phyloP scores from a whole-genome alignment of 2,888 invertebrate species.

The Acanthoscelides obtectus region DNA sequence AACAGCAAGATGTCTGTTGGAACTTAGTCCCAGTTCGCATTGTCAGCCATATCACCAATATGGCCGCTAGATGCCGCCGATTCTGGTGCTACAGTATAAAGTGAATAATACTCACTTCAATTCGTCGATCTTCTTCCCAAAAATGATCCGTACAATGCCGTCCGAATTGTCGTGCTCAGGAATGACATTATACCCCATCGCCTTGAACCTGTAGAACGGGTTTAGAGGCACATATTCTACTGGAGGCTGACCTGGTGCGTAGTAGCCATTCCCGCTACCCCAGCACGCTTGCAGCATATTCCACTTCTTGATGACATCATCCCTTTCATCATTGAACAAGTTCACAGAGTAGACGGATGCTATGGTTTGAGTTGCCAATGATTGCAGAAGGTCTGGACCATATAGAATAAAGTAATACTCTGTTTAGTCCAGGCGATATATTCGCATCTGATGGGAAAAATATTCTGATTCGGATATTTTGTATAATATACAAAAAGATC shows the following conservation, averaged over 20 bases:
- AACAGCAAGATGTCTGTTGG: too few relatives aligned
- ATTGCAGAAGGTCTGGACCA: conserved; percentile 25
- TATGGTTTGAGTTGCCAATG: conserved; percentile 40
- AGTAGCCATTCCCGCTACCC: conserved; percentile 82
- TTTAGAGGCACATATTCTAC: conserved; percentile 85
- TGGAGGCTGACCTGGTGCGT: conserved; percentile 69
- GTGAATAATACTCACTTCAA: conserved; percentile 56
- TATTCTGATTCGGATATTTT: too few relatives aligned
- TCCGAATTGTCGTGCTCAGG: conserved; percentile 86
- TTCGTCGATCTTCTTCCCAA: conserved; percentile 78
- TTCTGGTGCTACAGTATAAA: too few relatives aligned
- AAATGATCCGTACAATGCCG: conserved; percentile 80
- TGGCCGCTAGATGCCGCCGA: too few relatives aligned
- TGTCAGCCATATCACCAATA: too few relatives aligned
- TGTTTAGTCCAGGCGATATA: too few relatives aligned
- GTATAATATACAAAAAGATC: too few relatives aligned
- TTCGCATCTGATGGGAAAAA: too few relatives aligned
- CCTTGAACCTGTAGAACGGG: conserved; percentile 89
- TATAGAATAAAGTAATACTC: too few relatives aligned
- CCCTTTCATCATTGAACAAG: conserved; percentile 92
- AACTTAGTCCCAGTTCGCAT: too few relatives aligned
- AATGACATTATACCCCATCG: conserved; percentile 87
- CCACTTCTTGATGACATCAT: conserved; percentile 89
- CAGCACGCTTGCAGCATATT: conserved; percentile 89
- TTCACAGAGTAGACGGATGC: conserved; percentile 50